Conservation (phyloP, 2,113 vertebrate genomes). For the Glaucidium brasilianum region DNA sequence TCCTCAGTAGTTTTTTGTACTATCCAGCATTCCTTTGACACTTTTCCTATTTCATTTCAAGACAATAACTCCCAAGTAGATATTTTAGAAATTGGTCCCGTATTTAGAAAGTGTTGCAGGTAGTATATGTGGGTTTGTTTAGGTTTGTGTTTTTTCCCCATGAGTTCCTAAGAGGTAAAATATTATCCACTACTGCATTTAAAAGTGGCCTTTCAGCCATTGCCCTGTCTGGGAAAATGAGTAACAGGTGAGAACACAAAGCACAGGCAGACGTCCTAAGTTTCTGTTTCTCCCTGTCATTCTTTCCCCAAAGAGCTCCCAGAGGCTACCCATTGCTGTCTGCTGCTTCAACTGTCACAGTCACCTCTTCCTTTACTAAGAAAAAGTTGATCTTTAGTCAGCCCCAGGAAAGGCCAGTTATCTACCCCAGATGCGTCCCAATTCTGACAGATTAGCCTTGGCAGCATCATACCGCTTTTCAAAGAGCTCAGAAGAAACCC, state of each 20-base stretch:
- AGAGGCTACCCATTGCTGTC: neutral
- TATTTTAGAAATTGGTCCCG: neutral
- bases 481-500: neutral
- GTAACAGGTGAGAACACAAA: neutral
- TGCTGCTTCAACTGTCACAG: neutral
- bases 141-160: neutral
- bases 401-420: neutral
- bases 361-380: neutral
- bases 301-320: neutral
- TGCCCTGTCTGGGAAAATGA: slow-evolving; percentile 14
- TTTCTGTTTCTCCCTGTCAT: neutral
- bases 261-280: neutral
- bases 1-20: neutral
- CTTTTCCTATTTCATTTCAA: neutral
- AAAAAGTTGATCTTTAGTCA: neutral
- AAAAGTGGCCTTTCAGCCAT: neutral
- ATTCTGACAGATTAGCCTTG: neutral
- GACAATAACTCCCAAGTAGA: neutral
- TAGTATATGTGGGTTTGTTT: neutral
- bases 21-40: neutral
- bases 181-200: neutral
- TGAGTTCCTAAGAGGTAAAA: neutral
- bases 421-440: neutral
- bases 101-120: neutral
- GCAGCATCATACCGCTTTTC: neutral